Conservation (phyloP, 2,113 vertebrate species). For the Prunella fulvescens region DNA sequence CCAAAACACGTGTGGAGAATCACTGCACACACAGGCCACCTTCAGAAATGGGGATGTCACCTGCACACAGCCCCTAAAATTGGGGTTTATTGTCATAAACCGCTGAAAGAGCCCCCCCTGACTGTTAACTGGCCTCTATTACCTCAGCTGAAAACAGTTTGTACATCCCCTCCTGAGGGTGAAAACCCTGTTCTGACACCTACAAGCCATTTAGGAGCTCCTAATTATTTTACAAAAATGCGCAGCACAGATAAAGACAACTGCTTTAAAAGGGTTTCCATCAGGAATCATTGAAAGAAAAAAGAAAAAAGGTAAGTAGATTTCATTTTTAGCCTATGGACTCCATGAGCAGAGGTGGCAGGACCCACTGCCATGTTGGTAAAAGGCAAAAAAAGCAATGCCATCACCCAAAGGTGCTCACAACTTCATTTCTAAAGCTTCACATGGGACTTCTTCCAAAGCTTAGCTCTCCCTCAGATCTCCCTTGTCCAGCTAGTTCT, state of each 20-base stretch:
- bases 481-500: background rate
- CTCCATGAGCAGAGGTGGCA: background rate
- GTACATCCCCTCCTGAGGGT: background rate
- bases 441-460: background rate
- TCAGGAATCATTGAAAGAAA: background rate
- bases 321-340: background rate
- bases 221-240: background rate
- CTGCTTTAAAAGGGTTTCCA: background rate
- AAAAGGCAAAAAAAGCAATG: background rate
- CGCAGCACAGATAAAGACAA: background rate
- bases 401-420: background rate
- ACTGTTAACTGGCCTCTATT: background rate
- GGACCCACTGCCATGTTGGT: background rate
- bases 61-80: background rate
- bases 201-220: background rate
- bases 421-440: background rate
- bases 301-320: background rate
- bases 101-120: background rate
- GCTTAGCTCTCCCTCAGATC: background rate
- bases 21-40: background rate
- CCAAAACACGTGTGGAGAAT: accelerated
- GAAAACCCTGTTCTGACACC: background rate
- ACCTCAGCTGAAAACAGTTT: background rate
- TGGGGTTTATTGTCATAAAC: background rate
- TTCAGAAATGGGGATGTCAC: background rate